These are phyloP conservation scores for Morpho helenor DNA, from an alignment of 2,888 invertebrate species.

Conservation along the genomic window DNA sequence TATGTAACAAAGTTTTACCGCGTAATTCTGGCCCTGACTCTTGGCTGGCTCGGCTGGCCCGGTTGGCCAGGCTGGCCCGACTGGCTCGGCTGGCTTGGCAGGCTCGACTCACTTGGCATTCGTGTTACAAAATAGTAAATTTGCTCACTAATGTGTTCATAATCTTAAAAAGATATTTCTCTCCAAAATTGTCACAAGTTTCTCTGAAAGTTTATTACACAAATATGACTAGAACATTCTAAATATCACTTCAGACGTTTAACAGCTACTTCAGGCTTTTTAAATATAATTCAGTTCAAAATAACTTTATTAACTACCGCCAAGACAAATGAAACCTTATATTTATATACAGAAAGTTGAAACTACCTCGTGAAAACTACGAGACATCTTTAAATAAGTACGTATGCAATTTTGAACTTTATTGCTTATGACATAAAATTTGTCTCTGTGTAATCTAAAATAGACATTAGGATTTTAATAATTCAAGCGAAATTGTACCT, in stretches of 20 bases:
- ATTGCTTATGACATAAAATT: constrained; percentile 5
- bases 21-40: no score
- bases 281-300: constrained; percentile 16
- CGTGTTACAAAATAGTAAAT: no score
- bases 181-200: no score
- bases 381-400: background rate
- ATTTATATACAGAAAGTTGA: background rate
- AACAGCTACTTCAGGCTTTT: constrained; percentile 17
- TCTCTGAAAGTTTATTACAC: background rate
- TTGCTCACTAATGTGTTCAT: no score
- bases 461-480: background rate
- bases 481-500: constrained; percentile 9
- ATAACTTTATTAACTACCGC: constrained; percentile 10
- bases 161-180: no score
- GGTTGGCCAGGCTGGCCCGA: no score
- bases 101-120: no score
- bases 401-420: constrained; percentile 11
- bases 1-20: no score
- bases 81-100: no score
- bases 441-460: constrained; percentile 3
- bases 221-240: constrained; percentile 5
- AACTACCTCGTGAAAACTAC: background rate
- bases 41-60: no score
- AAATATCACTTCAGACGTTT: constrained; percentile 12
- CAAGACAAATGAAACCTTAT: background rate